These are phyloP conservation scores for Scaptomyza cyrtandrae DNA, from an alignment of 2,888 invertebrate species.

Conservation along the genomic window DNA sequence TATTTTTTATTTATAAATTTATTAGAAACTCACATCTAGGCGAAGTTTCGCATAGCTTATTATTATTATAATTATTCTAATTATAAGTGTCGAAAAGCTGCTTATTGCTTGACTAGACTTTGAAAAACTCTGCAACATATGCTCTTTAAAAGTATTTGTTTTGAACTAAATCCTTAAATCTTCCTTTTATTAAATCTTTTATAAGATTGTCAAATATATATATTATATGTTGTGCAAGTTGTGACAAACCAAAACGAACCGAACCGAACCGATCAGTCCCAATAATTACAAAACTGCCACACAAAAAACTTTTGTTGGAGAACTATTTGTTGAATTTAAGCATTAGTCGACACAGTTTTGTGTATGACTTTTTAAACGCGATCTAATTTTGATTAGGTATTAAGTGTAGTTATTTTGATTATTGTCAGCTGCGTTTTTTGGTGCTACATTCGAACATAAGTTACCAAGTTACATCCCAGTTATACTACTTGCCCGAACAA, in stretches of 20 bases:
- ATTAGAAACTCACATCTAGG: constrained; percentile 24
- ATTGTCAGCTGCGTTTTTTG: constrained; percentile 74
- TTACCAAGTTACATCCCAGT: constrained; percentile 45
- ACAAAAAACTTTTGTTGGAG: constrained; percentile 33
- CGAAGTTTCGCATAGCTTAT: constrained; percentile 36
- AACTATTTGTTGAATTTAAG: constrained; percentile 34
- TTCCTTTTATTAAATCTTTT: constrained; percentile 1
- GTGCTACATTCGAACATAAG: constrained; percentile 68
- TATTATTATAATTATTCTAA: constrained; percentile 28
- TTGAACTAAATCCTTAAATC: background rate
- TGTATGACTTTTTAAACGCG: constrained; percentile 57
- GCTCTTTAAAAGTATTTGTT: constrained; percentile 9
- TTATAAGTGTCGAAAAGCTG: constrained; percentile 2
- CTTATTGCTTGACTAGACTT: constrained; percentile 34
- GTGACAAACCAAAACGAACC: constrained; percentile 28
- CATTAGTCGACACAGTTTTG: constrained; percentile 35
- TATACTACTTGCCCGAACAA: constrained; percentile 24
- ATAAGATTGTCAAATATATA: constrained; percentile 7
- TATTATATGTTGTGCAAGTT: constrained; percentile 21
- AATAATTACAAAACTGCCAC: constrained; percentile 53
- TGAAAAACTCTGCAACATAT: constrained; percentile 31
- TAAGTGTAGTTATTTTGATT: constrained; percentile 71
- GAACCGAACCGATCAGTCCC: constrained; percentile 28
- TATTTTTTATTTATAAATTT: constrained; percentile 38
- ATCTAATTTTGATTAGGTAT: constrained; percentile 64